Percentiles rank a stretch among this genome's conserved stretches.
Evolutionary conservation across 2,113 vertebrate species (phyloP).

Genomic region (Chitala chitala): DNA sequence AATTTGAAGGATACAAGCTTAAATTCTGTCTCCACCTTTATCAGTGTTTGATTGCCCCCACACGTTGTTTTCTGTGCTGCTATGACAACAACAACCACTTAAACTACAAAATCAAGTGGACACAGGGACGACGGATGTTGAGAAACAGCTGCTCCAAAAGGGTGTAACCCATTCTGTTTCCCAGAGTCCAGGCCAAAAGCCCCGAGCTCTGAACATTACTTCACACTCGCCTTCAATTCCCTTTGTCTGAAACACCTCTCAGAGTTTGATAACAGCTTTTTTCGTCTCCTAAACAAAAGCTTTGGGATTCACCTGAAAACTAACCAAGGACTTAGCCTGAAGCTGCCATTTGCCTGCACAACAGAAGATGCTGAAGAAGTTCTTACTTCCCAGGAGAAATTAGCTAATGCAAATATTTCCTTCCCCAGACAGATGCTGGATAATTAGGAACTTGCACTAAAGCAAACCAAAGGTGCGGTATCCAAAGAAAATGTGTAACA

Average conservation of each 20-base stretch:
- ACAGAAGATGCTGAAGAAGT: too few relatives aligned
- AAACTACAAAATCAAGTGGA: conserved; percentile 2
- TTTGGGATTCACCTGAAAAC: background rate
- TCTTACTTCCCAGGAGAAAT: background rate
- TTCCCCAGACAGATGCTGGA: background rate
- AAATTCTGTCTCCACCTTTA: background rate
- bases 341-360: background rate
- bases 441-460: background rate
- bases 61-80: background rate
- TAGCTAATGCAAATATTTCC: conserved; percentile 15
- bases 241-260: background rate
- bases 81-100: conserved; percentile 7
- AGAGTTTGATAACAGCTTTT: background rate
- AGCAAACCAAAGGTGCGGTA: background rate
- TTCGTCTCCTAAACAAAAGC: background rate
- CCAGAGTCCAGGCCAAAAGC: conserved; percentile 8
- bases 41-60: background rate
- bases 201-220: background rate
- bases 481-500: background rate
- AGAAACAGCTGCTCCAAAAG: conserved; percentile 15
- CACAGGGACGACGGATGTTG: background rate
- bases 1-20: background rate
- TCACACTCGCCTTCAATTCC: background rate
- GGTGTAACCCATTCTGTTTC: conserved; percentile 15
- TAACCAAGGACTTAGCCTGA: background rate